Percentiles rank a stretch among this genome's conserved stretches.
Evolutionary conservation across 2,113 vertebrate species (phyloP).

Genomic region (Pluvianellus socialis): DNA sequence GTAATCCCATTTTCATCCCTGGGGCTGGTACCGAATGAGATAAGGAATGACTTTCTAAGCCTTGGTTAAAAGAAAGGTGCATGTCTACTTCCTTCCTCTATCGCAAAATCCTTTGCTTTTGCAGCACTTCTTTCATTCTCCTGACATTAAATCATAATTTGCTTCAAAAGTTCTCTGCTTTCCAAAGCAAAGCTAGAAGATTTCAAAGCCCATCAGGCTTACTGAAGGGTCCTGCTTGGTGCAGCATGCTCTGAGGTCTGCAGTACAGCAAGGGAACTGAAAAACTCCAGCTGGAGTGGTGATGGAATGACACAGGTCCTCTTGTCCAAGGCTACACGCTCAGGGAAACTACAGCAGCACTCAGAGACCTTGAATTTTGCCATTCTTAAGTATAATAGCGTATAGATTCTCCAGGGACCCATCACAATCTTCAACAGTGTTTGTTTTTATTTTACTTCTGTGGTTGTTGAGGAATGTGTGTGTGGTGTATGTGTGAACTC

Average conservation of each 20-base stretch:
- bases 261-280: not conserved
- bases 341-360: not conserved
- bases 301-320: not conserved
- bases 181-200: not conserved
- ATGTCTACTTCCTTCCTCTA: not conserved
- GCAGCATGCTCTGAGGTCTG: not conserved
- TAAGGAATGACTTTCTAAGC: not conserved
- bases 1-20: not conserved
- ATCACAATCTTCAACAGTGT: not conserved
- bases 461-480: not conserved
- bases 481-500: not conserved
- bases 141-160: not conserved
- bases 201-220: not conserved
- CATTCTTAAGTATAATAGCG: not conserved
- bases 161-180: not conserved
- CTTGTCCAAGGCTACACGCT: not conserved
- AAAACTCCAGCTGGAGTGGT: not conserved
- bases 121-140: not conserved
- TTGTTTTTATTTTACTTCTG: not conserved
- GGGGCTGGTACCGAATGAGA: not conserved
- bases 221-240: not conserved
- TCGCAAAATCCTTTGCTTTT: not conserved
- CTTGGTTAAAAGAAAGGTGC: not conserved
- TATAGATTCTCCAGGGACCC: not conserved
- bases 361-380: not conserved